These are phyloP conservation scores for Indicator indicator DNA, from an alignment of 2,113 vertebrate genomes.

Conservation along the genomic window DNA sequence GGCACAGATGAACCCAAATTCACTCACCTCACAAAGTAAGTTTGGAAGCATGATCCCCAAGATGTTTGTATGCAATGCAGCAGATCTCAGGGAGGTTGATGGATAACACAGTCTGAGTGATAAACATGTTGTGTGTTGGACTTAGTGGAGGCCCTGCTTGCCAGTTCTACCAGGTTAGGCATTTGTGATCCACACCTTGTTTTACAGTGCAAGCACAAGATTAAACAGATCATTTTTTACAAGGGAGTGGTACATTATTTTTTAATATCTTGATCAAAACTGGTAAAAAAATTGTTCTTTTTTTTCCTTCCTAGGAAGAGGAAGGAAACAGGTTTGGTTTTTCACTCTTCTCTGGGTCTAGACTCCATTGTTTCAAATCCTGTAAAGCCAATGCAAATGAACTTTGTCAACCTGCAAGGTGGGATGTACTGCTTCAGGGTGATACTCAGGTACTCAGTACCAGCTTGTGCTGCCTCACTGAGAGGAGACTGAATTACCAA, in stretches of 20 bases:
- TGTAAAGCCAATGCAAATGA: not conserved
- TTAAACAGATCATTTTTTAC: not conserved
- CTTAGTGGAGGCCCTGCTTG: not conserved
- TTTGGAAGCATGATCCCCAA: not conserved
- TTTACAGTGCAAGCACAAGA: not conserved
- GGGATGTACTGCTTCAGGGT: not conserved
- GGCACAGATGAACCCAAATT: not conserved
- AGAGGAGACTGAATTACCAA: not conserved
- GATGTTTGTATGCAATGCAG: not conserved
- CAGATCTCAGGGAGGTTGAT: not conserved
- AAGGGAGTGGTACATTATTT: not conserved
- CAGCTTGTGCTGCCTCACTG: not conserved
- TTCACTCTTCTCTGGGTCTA: not conserved
- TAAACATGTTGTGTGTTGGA: not conserved
- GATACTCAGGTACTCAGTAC: not conserved
- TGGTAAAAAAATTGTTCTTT: not conserved
- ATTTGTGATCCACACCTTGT: not conserved
- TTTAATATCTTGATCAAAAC: not conserved
- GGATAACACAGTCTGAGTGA: not conserved
- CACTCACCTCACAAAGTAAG: not conserved
- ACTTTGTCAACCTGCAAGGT: not conserved
- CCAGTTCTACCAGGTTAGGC: not conserved
- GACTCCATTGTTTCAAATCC: not conserved
- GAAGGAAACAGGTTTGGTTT: not conserved
- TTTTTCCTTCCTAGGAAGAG: not conserved